Percentiles rank a stretch among this genome's conserved stretches.
Conservation (phyloP, 2,888 invertebrate genomes). For the Lypha dubia region DNA sequence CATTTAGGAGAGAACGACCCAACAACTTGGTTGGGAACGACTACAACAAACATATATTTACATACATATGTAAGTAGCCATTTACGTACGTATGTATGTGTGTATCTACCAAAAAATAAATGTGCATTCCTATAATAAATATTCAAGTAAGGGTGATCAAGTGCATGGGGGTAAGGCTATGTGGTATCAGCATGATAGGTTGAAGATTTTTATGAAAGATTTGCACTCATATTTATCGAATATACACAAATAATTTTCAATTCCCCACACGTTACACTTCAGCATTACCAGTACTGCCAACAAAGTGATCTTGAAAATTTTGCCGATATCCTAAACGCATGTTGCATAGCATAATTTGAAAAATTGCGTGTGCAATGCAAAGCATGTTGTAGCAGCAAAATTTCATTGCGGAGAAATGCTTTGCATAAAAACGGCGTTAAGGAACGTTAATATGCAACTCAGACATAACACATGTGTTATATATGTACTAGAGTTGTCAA, state of each 20-base stretch:
- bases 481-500: too few species aligned
- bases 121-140: conserved; percentile 39
- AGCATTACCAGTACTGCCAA: conserved; percentile 4
- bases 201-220: not conserved
- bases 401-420: too few species aligned
- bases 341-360: too few species aligned
- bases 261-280: conserved; percentile 54
- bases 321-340: too few species aligned
- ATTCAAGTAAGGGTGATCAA: not conserved
- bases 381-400: too few species aligned
- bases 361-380: too few species aligned
- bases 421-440: too few species aligned
- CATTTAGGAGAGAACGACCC: conserved; percentile 23
- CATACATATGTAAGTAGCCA: not conserved
- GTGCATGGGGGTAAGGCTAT: conserved; percentile 8
- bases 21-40: conserved; percentile 10
- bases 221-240: not conserved
- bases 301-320: too few species aligned
- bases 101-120: too few species aligned
- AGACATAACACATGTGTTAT: too few species aligned
- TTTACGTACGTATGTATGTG: conserved; percentile 5
- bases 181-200: not conserved
- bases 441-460: too few species aligned
- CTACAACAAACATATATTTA: not conserved
- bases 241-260: conserved; percentile 48